A percentile compares a stretch with the other conserved stretches of the same genome.
phyloP scores from a whole-genome alignment of 2,797 vertebrate species.

The Mallotus villosus region DNA sequence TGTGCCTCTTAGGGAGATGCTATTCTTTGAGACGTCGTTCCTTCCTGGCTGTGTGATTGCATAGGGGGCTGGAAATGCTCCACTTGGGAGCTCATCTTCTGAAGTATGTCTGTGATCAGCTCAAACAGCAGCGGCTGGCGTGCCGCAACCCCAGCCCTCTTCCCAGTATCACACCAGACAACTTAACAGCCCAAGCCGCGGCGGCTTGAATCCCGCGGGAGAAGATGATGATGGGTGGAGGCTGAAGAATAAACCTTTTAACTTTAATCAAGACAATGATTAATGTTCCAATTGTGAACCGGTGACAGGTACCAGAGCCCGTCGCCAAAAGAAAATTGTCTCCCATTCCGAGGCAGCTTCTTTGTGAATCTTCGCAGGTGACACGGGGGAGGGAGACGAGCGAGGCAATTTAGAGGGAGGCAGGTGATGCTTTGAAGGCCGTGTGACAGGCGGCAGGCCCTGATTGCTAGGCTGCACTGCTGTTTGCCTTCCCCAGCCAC shows the following conservation, averaged over 20 bases:
- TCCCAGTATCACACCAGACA: slow-evolving; percentile 39
- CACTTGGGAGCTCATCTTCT: background rate
- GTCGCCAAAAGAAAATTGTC: slow-evolving; percentile 69
- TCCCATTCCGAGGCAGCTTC: slow-evolving; percentile 10
- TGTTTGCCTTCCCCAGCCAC: slow-evolving; percentile 59
- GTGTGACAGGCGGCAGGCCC: slow-evolving; percentile 65
- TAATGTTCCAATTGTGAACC: slow-evolving; percentile 70
- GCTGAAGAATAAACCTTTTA: slow-evolving; percentile 50
- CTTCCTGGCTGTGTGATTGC: background rate
- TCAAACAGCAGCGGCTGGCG: slow-evolving; percentile 41
- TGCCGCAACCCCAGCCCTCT: slow-evolving; percentile 26
- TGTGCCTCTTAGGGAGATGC: too few relatives aligned
- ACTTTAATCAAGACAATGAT: slow-evolving; percentile 73
- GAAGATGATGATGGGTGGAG: slow-evolving; percentile 21
- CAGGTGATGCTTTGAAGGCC: slow-evolving; percentile 77
- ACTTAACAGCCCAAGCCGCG: slow-evolving; percentile 47
- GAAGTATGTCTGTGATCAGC: slow-evolving; percentile 52
- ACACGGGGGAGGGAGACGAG: slow-evolving; percentile 48
- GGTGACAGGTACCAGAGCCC: slow-evolving; percentile 67
- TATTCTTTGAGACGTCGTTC: too few relatives aligned
- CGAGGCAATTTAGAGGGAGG: slow-evolving; percentile 72
- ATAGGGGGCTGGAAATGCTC: background rate
- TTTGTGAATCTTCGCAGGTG: slow-evolving; percentile 67
- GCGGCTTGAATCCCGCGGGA: slow-evolving; percentile 40
- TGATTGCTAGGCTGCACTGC: slow-evolving; percentile 63